A percentile compares a stretch with the other conserved stretches of the same genome.
These are phyloP conservation scores for Periophthalmus modestus DNA, from an alignment of 2,113 vertebrate genomes.

Conservation along the genomic window DNA sequence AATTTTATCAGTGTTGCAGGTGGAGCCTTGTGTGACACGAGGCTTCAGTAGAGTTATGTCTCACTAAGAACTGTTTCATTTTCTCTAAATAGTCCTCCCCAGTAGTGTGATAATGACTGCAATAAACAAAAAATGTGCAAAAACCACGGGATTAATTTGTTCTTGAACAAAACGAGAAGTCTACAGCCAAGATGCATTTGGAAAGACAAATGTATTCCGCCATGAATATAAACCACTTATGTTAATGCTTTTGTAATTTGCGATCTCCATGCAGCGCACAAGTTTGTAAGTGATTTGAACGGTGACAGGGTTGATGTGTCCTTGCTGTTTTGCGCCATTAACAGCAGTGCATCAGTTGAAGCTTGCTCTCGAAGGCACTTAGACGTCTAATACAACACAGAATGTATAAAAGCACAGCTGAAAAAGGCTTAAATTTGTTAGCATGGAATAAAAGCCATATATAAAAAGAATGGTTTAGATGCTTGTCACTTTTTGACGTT, in stretches of 20 bases:
- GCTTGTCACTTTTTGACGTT: neutral
- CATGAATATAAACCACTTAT: slow-evolving; percentile 21
- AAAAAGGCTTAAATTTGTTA: slow-evolving; percentile 4
- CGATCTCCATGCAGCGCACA: slow-evolving; percentile 11
- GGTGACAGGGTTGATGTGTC: slow-evolving; percentile 30
- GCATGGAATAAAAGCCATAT: neutral
- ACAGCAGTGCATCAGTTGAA: slow-evolving; percentile 35
- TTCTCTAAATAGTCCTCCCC: neutral
- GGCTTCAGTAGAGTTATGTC: neutral
- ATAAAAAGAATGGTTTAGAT: neutral
- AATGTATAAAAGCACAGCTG: slow-evolving; percentile 13
- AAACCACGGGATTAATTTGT: slow-evolving; percentile 3
- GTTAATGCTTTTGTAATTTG: slow-evolving; percentile 33
- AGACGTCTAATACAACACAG: slow-evolving; percentile 19
- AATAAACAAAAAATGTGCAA: neutral
- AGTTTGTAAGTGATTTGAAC: slow-evolving; percentile 49
- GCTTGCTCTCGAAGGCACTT: slow-evolving; percentile 35
- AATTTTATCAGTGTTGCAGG: neutral
- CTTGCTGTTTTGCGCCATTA: slow-evolving; percentile 26
- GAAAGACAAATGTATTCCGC: slow-evolving; percentile 5
- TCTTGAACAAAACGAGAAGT: neutral
- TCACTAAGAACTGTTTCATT: neutral
- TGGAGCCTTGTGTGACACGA: neutral
- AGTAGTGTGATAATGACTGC: neutral
- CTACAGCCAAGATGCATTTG: neutral